Conservation (phyloP, 2,797 vertebrate species). For the Semaprochilodus insignis region DNA sequence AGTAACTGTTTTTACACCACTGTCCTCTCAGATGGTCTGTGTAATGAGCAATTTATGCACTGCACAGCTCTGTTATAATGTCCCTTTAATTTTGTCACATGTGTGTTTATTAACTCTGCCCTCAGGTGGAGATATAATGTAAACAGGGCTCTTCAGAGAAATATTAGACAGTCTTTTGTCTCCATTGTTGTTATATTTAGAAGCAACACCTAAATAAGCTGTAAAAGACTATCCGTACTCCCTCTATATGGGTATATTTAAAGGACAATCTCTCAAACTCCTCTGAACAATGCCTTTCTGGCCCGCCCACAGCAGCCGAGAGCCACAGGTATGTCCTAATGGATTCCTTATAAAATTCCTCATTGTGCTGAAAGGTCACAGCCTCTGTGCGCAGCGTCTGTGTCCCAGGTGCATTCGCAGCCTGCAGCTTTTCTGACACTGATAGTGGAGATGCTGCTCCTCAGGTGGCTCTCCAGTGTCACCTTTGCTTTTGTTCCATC, state of each 20-base stretch:
- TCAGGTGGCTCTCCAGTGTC: slow-evolving; percentile 75
- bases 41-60: too few species aligned
- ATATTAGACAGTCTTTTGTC: background rate
- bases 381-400: slow-evolving; percentile 57
- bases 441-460: slow-evolving; percentile 68
- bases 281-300: background rate
- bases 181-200: background rate
- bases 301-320: slow-evolving; percentile 44
- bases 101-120: too few species aligned
- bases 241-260: background rate
- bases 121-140: background rate
- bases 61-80: too few species aligned
- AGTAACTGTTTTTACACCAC: too few species aligned
- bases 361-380: slow-evolving; percentile 71
- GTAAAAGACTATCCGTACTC: background rate
- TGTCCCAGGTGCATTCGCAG: slow-evolving; percentile 66
- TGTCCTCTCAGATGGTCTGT: too few species aligned
- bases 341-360: slow-evolving; percentile 57
- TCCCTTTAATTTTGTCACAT: too few species aligned
- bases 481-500: slow-evolving; percentile 77
- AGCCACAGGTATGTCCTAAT: slow-evolving; percentile 63
- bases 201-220: background rate
- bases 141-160: background rate
- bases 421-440: slow-evolving; percentile 71
- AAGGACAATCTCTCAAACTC: background rate